Evolutionary conservation across 2,888 invertebrate species (phyloP).

Genomic region (Tridacna crocea): DNA sequence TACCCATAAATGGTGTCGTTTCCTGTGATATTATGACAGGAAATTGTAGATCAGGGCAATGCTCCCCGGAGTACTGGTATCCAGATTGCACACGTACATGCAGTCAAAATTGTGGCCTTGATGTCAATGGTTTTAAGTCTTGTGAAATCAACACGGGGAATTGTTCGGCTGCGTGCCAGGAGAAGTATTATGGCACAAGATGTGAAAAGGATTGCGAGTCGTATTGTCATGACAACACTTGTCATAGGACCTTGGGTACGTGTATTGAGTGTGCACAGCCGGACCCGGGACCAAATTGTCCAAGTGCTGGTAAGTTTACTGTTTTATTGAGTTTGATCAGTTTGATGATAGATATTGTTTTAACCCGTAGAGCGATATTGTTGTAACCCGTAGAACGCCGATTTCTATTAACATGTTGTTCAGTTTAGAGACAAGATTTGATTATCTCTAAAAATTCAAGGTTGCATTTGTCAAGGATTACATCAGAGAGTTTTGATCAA

Average conservation of each 20-base stretch:
- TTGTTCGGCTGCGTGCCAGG: conserved; percentile 30
- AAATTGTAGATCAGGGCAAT: conserved; percentile 39
- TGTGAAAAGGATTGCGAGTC: conserved; percentile 44
- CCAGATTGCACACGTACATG: conserved; percentile 26
- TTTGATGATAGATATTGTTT: not conserved
- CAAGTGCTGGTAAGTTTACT: conserved; percentile 41
- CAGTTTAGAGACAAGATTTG: not conserved
- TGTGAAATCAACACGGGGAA: conserved; percentile 38
- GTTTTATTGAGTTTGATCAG: not conserved
- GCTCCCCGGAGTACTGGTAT: conserved; percentile 37
- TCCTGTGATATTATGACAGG: conserved; percentile 41
- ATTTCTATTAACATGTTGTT: not conserved
- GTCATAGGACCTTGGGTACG: conserved; percentile 43
- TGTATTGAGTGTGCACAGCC: conserved; percentile 49
- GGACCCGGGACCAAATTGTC: conserved; percentile 44
- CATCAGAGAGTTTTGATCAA: too few relatives aligned
- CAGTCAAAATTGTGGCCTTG: conserved; percentile 32
- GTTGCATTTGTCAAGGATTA: too few relatives aligned
- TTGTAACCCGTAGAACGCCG: not conserved
- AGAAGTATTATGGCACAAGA: conserved; percentile 33
- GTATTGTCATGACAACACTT: conserved; percentile 44
- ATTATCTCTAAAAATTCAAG: too few relatives aligned
- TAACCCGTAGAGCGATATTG: not conserved
- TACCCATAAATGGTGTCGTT: conserved; percentile 23
- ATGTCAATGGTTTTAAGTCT: not conserved